phyloP scores from a whole-genome alignment of 2,113 vertebrate genomes.

The Dissostichus mawsoni region DNA sequence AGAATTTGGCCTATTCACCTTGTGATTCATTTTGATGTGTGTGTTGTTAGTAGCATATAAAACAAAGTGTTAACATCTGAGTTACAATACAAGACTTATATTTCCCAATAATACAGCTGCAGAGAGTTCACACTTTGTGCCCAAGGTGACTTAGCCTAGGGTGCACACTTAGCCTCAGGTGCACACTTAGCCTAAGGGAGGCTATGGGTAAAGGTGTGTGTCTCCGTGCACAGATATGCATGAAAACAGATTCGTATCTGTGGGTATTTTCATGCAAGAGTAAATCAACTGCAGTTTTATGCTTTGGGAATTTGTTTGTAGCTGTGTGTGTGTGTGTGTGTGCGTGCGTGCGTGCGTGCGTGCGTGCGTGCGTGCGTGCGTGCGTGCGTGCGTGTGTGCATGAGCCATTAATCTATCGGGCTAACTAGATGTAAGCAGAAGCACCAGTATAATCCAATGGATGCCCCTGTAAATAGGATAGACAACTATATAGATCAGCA shows the following conservation, averaged over 20 bases:
- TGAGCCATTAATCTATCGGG: conserved; percentile 49
- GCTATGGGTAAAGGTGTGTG: background rate
- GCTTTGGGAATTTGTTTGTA: background rate
- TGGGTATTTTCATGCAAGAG: background rate
- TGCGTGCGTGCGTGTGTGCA: background rate
- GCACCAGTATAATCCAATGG: conserved; percentile 61
- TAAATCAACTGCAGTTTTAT: background rate
- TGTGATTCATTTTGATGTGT: too few species aligned
- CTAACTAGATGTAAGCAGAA: conserved; percentile 62
- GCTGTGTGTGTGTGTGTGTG: background rate
- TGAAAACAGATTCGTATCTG: background rate
- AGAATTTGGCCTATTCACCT: too few species aligned
- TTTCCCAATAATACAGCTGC: background rate
- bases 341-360: too few species aligned
- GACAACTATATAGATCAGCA: conserved; percentile 68
- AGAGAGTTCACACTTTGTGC: conserved; percentile 1
- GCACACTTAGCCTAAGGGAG: conserved; percentile 1
- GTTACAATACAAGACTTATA: background rate
- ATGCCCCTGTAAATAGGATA: conserved; percentile 64
- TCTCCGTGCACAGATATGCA: background rate
- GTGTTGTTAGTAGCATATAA: background rate
- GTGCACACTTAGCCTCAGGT: background rate
- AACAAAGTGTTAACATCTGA: too few species aligned
- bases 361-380: background rate
- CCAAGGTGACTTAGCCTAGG: background rate